These are phyloP conservation scores for Lanius ludovicianus DNA, from an alignment of 2,113 vertebrate species.

Conservation along the genomic window DNA sequence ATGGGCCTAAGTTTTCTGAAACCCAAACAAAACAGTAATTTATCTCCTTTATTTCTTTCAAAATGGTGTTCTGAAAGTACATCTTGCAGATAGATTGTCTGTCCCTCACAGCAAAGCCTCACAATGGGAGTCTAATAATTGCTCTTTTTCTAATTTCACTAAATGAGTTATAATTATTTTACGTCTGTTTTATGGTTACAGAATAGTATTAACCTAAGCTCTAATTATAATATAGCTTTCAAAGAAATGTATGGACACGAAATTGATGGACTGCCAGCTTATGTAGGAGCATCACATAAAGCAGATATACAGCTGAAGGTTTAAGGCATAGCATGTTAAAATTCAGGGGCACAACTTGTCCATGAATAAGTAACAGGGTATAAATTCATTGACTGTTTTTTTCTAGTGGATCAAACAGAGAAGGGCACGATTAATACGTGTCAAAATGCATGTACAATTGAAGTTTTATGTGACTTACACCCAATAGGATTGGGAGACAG, in stretches of 20 bases:
- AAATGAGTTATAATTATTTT: constrained; percentile 90
- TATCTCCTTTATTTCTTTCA: constrained; percentile 82
- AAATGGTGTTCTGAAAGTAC: constrained; percentile 79
- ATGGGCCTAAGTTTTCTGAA: constrained; percentile 60
- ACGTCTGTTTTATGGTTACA: constrained; percentile 85
- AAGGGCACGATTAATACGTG: constrained; percentile 16
- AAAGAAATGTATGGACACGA: constrained; percentile 81
- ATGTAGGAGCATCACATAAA: constrained; percentile 78
- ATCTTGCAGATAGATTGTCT: constrained; percentile 82
- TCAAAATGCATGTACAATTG: constrained; percentile 51
- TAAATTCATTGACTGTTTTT: constrained; percentile 67
- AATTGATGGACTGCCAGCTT: constrained; percentile 81
- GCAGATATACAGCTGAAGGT: constrained; percentile 78
- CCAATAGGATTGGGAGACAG: neutral
- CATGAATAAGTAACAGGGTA: constrained; percentile 71
- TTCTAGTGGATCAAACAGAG: constrained; percentile 31
- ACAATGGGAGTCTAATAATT: constrained; percentile 87
- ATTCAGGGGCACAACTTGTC: constrained; percentile 76
- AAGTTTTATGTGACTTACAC: neutral
- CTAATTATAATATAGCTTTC: constrained; percentile 82
- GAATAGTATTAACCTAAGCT: constrained; percentile 84
- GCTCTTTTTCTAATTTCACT: constrained; percentile 85
- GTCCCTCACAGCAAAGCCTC: constrained; percentile 84
- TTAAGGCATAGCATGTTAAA: constrained; percentile 71
- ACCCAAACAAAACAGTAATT: constrained; percentile 75